Base-by-base conservation (phyloP, 2,797 vertebrate genomes). In the Chromobotia macracanthus region DNA sequence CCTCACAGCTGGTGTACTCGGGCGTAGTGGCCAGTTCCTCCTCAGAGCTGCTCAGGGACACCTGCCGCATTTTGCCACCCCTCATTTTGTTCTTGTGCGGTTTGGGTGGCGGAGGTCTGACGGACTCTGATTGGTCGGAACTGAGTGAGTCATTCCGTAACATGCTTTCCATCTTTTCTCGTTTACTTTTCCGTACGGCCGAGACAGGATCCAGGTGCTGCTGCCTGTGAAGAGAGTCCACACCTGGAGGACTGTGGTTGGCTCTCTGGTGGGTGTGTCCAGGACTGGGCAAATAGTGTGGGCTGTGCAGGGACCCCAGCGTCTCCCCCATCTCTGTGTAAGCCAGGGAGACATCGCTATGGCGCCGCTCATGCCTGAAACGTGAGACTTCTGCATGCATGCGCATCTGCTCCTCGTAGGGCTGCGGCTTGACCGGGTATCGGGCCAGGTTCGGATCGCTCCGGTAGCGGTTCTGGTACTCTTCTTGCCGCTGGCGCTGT, bases 371-470 rank as follows among this genome's bases (percentile, higher is more conserved):
- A 0, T 99, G 97, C 51, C 97, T 94, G 4, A 96, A 93, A 25
- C 97, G 93, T 3, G 97, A 97, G 86, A 99, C 97, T 89, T 99
- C 96, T 0, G 97, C 97, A 0, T 99, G 96, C 88, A 99, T 98
- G 7, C 97, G 95, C 98, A 99, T 99, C 91, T 99, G 97, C 84
- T 99, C 97, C 88, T 99, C 97, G 0, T 99, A 99, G 0, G 97
- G 97, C 83, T 99, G 98, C 0, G 97, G 97, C 87, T 98, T 98
- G 46, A 99, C 96, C 0, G 98, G 98, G 61, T 99, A 99, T 63
- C 97, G 96, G 66, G 98, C 98, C 94, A 99, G 91, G 88, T 99
- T 99, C n/a, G 98, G 98, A 84, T 99, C 98, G 12, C 97, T 99
- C 81, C 96, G 93, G 79, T 99, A 99, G 48, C 97, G 96, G 0